Evolutionary conservation across 2,113 vertebrate species (phyloP), one percentile per base, ranked within the genome.

Genomic region (Eulemur rufifrons): DNA sequence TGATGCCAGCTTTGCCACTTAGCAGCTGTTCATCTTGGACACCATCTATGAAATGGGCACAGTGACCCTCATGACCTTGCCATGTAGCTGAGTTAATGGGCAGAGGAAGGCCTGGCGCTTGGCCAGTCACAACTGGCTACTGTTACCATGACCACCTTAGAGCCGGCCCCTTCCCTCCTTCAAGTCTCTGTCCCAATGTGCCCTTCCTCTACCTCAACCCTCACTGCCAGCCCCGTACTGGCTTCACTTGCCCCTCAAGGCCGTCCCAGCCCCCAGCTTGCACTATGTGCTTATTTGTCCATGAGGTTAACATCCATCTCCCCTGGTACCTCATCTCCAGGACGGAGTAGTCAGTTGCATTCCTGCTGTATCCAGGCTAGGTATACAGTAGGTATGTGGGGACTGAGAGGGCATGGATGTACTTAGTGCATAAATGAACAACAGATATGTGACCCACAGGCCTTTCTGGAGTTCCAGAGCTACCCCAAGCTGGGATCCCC

Each of bases 381-480:
- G 74, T 2, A 34, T 68, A 20, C 15, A 2, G 68, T n/a, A 17
- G 6, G 52, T 21, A 18, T 5, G 7, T 1, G 34, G 32, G 61
- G 56, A 8, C 3, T 13, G 25, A 17, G 25, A 59, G 23, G 59
- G 45, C 20, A 6, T 0, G 12, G 15, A 47, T 3, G 4, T 4
- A 7, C 23, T 1, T n/a, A 2, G 47, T n/a, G 71, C 61, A 17
- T 27, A 34, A 89, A 63, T 23, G 77, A 76, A 21, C 2, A 3
- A 56, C 0, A 21, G 21, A 29, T 64, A 6, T 0, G 2, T 29
- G 89, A 56, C 47, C 61, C 59, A 1, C 1, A 25, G 83, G 32
- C n/a, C 77, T 87, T 3, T 9, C 21, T 86, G 0, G 0, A 59
- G 61, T n/a, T 64, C 54, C 1, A 0, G 29, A 34, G 59, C 37